These are phyloP conservation scores for Lindbergichthys nudifrons DNA, from an alignment of 2,797 vertebrate species.

Conservation along the genomic window DNA sequence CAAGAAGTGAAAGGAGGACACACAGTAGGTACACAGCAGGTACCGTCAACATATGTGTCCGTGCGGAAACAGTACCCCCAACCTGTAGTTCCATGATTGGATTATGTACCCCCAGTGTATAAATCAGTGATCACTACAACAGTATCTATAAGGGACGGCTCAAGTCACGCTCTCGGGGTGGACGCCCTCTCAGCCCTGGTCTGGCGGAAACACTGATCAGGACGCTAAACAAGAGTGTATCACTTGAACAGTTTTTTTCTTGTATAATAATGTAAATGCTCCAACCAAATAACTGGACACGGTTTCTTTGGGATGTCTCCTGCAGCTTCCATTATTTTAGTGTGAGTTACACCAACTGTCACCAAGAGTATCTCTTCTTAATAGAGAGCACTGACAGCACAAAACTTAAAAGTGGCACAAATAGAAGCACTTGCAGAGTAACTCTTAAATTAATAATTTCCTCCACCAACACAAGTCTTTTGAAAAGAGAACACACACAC, in stretches of 20 bases:
- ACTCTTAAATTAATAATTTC: conserved; percentile 71
- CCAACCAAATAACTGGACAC: conserved; percentile 10
- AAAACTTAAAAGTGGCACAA: conserved; percentile 63
- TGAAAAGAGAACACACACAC: conserved; percentile 27
- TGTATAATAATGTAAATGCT: conserved; percentile 4
- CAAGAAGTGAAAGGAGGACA: no score
- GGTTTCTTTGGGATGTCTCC: neutral
- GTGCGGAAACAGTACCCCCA: no score
- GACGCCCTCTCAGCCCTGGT: no score
- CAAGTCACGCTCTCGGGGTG: no score
- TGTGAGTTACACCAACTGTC: conserved; percentile 17
- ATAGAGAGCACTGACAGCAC: conserved; percentile 22
- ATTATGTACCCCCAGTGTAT: no score
- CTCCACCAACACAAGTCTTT: conserved; percentile 33
- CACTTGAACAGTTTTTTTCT: neutral
- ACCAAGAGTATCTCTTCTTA: conserved; percentile 17
- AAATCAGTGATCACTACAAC: no score
- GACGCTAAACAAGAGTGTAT: neutral
- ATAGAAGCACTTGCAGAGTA: conserved; percentile 56
- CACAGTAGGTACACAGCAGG: no score
- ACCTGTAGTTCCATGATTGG: no score
- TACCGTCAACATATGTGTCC: no score
- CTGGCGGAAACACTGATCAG: no score
- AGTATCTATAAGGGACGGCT: no score
- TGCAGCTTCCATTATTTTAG: neutral